These are phyloP conservation scores for Amia ocellicauda DNA, from an alignment of 2,113 vertebrate species.

Conservation along the genomic window DNA sequence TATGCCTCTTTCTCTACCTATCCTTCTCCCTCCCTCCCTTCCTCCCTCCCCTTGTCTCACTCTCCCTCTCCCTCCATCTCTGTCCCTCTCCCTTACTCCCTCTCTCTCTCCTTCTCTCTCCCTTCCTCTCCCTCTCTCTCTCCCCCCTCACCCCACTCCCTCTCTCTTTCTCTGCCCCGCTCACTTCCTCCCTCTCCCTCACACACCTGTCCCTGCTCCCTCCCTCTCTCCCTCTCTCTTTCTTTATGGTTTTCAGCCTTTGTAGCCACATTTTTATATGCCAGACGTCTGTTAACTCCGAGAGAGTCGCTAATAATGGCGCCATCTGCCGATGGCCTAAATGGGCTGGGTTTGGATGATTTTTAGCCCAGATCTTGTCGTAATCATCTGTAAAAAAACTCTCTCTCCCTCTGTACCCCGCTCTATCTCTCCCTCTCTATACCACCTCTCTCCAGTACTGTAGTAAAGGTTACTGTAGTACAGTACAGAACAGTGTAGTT, in stretches of 20 bases:
- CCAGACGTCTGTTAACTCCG: constrained; percentile 34
- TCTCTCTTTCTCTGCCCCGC: too few species aligned
- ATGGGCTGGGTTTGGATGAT: background rate
- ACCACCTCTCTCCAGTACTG: constrained; percentile 16
- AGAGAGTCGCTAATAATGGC: constrained; percentile 9
- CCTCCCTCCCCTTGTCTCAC: constrained; percentile 39
- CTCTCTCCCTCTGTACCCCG: background rate
- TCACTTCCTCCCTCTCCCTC: too few species aligned
- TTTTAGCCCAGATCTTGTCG: constrained; percentile 18
- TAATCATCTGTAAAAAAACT: background rate
- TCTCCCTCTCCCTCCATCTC: constrained; percentile 40
- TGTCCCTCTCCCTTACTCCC: constrained; percentile 22
- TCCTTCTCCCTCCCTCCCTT: constrained; percentile 40
- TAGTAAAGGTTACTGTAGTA: background rate
- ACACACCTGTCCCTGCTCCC: constrained; percentile 4
- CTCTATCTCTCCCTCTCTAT: constrained; percentile 13
- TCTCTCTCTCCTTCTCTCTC: background rate
- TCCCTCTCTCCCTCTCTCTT: constrained; percentile 3
- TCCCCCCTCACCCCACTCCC: too few species aligned
- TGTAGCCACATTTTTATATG: constrained; percentile 35
- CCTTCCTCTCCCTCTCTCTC: too few species aligned
- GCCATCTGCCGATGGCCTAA: constrained; percentile 15
- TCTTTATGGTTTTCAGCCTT: constrained; percentile 17
- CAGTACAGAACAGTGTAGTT: background rate
- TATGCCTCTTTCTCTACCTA: too few species aligned